Evolutionary conservation across 1,140 invertebrate genomes (phyloP).

Genomic region (Bombus waltoni): DNA sequence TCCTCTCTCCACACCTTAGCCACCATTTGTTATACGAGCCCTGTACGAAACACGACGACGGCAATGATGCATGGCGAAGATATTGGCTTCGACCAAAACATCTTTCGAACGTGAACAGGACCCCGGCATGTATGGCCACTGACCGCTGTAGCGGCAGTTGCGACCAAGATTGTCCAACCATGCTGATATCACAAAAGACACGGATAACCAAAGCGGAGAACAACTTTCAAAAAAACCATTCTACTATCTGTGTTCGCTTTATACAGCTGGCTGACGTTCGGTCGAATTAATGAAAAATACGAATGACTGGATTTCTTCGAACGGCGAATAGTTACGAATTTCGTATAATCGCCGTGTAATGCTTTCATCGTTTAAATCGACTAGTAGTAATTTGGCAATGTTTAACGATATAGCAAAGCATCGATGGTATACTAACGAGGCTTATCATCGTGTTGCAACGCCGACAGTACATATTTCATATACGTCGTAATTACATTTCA

Average conservation of each 20-base stretch:
- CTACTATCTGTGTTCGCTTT: slow-evolving; percentile 39
- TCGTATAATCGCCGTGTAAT: not conserved
- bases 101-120: slow-evolving; percentile 46
- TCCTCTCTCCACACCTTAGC: slow-evolving; percentile 65
- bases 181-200: slow-evolving; percentile 63
- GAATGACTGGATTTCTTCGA: not conserved
- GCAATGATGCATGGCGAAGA: slow-evolving; percentile 72
- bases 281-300: not conserved
- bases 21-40: slow-evolving; percentile 72
- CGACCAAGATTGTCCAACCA: slow-evolving; percentile 58
- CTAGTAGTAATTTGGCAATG: not conserved
- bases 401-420: not conserved
- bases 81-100: slow-evolving; percentile 67
- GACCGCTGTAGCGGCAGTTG: slow-evolving; percentile 47
- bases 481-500: slow-evolving; percentile 2
- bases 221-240: slow-evolving; percentile 33
- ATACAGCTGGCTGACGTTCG: not conserved
- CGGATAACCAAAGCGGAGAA: slow-evolving; percentile 42
- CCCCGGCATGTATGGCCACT: slow-evolving; percentile 22
- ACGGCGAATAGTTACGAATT: not conserved
- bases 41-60: slow-evolving; percentile 68
- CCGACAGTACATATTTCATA: not conserved
- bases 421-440: not conserved
- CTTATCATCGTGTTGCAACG: not conserved
- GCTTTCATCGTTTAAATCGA: not conserved